Percentiles rank a stretch among this genome's conserved stretches.
phyloP scores from a whole-genome alignment of 2,797 vertebrate genomes.

The Acanthopagrus latus region DNA sequence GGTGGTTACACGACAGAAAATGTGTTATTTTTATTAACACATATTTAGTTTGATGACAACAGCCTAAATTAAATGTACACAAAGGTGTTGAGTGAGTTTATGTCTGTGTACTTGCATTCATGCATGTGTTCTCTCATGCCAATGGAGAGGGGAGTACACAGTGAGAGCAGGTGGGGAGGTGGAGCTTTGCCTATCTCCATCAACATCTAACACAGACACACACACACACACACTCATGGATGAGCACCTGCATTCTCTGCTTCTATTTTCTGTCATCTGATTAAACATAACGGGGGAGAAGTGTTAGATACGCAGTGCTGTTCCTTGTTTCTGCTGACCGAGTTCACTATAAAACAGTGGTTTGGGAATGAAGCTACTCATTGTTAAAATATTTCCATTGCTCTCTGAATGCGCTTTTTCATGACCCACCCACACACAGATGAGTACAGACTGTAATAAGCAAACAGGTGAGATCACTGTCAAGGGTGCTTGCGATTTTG shows the following conservation, averaged over 20 bases:
- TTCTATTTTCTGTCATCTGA: constrained; percentile 21
- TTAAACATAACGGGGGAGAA: neutral
- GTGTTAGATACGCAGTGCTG: neutral
- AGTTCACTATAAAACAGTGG: constrained; percentile 11
- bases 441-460: neutral
- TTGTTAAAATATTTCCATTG: constrained; percentile 20
- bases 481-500: constrained; percentile 2
- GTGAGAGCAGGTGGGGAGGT: constrained; percentile 65
- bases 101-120: constrained; percentile 16
- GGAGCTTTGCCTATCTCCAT: constrained; percentile 45
- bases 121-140: constrained; percentile 3
- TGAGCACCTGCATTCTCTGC: constrained; percentile 34
- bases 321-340: neutral
- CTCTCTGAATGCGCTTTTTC: constrained; percentile 9
- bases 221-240: neutral
- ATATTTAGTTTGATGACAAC: neutral
- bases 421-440: constrained; percentile 18
- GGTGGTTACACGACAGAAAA: constrained; percentile 11
- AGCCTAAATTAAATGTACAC: constrained; percentile 13
- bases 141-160: constrained; percentile 36
- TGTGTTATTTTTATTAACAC: neutral
- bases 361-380: constrained; percentile 35
- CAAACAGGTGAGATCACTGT: constrained; percentile 3
- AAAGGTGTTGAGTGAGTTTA: neutral
- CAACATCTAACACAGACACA: constrained; percentile 17